Evolutionary conservation across 2,797 vertebrate species (phyloP).

Genomic region (Podarcis siculus): DNA sequence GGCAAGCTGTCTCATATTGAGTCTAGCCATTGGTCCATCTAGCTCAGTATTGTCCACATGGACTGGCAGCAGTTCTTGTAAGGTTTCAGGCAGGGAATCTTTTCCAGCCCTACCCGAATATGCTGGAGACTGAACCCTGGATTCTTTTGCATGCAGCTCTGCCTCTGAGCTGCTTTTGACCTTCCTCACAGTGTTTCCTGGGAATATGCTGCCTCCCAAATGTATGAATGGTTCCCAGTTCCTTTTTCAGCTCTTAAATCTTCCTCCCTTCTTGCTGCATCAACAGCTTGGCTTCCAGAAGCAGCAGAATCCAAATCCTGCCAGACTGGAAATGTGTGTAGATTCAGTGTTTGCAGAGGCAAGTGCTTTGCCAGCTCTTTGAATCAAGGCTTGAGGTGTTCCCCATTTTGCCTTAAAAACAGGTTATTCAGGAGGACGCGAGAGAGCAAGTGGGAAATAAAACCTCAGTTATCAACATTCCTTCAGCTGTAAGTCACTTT

Average conservation of each 20-base stretch:
- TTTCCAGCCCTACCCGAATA: no score
- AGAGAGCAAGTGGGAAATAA: neutral
- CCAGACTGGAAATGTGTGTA: neutral
- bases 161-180: no score
- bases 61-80: no score
- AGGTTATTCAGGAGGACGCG: neutral
- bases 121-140: no score
- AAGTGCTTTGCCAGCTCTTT: neutral
- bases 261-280: neutral
- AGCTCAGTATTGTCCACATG: no score
- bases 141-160: no score
- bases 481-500: neutral
- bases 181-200: neutral
- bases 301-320: neutral
- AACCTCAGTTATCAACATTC: neutral
- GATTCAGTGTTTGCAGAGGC: neutral
- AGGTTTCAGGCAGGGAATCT: no score
- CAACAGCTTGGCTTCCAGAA: neutral
- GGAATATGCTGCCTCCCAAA: neutral
- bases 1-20: no score
- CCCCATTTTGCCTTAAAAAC: neutral
- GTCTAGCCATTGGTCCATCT: neutral
- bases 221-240: neutral
- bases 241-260: neutral
- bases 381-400: neutral